Base-by-base conservation (phyloP, 2,113 vertebrate genomes). In the Oxyruncus cristatus region DNA sequence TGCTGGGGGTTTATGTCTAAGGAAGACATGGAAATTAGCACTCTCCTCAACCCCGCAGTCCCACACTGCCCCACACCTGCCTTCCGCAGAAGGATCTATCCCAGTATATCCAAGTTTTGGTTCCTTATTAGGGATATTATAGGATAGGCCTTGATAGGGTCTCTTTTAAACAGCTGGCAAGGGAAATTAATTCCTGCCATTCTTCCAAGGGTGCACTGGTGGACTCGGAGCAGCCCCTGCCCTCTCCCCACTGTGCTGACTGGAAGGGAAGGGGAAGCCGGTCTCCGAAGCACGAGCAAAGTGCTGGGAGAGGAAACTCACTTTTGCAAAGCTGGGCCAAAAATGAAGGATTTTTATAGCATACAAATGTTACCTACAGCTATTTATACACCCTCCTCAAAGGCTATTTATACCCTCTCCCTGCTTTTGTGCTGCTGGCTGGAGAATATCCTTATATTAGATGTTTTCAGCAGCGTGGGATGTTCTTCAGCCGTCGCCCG, bases 381-480 rank as follows among this genome's bases (percentile, higher is more conserved):
- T 96, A 82, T 97, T 97, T 96, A 85, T 94, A 83, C 61, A 18
- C 74, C 72, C 28, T 88, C 21, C 84, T 95, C 71, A 66, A 91
- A 79, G 92, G 71, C 92, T 95, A 21, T 90, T 93, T 92, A 65
- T 90, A 82, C 87, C 61, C 6, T 93, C 67, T 76, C 80, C 33
- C 50, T 71, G 49, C 53, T 93, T 94, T 89, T 72, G 76, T 80
- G 88, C 85, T 95, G 91, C 81, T 76, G 88, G 78, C 62, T 82
- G 81, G 93, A 93, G 83, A 89, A 81, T 67, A 56, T 91, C 88
- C 76, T 52, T 27, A 1, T 6, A 3, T 47, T 30, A 1, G 7
- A 6, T 62, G 75, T 30, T 90, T 65, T 79, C 5, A 3, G 89
- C 4, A 2, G 65, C 19, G 8, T 4, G 5, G 67, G 85, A 68